Evolutionary conservation across 2,113 vertebrate genomes (phyloP).

Genomic region (Anoura caudifer): DNA sequence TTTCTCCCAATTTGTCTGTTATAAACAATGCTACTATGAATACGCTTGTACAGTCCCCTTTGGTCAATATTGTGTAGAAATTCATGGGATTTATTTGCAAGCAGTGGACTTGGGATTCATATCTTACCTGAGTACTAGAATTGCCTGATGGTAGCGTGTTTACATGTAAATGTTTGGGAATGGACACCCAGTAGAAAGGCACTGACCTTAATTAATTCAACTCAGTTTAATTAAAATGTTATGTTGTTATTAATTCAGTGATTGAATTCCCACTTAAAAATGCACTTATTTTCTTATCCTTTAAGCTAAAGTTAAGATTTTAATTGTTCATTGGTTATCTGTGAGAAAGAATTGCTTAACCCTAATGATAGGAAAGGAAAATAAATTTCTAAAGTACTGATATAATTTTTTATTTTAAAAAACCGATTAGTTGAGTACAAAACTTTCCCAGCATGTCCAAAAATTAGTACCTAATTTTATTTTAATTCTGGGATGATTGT

Average conservation of each 20-base stretch:
- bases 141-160: background rate
- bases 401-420: conserved; percentile 31
- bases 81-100: background rate
- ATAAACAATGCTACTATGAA: background rate
- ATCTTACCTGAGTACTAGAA: background rate
- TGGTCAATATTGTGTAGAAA: background rate
- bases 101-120: background rate
- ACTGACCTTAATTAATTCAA: background rate
- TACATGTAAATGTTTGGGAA: background rate
- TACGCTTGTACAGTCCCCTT: background rate
- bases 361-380: conserved; percentile 13
- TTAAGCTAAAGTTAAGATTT: conserved; percentile 29
- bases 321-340: background rate
- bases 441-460: background rate
- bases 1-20: background rate
- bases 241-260: background rate
- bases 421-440: background rate
- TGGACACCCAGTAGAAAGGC: background rate
- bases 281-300: conserved; percentile 16
- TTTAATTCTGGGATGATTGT: background rate
- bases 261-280: background rate
- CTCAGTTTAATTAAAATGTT: background rate
- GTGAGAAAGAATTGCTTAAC: background rate
- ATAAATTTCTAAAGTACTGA: background rate
- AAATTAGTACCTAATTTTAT: background rate